A percentile compares a stretch with the other conserved stretches of the same genome.
Evolutionary conservation across 2,888 invertebrate species (phyloP).

Genomic region (Clunio marinus): DNA sequence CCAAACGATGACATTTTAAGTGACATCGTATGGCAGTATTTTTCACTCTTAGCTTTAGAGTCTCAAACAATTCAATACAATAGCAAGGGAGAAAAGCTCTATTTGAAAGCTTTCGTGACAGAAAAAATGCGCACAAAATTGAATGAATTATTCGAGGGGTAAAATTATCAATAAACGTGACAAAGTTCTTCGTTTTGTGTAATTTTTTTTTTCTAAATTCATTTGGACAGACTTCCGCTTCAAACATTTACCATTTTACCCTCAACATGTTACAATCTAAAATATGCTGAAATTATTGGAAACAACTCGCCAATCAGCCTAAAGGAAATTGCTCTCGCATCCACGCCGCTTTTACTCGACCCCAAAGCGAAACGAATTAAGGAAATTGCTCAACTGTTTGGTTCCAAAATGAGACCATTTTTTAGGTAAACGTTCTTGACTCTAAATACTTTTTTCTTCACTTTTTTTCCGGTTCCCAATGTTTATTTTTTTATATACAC

Average conservation of each 20-base stretch:
- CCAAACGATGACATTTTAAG: not conserved
- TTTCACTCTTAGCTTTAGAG: constrained; percentile 2
- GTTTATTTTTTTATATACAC: not conserved
- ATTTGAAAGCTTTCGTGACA: constrained; percentile 8
- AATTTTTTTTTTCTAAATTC: not conserved
- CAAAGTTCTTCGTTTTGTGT: not conserved
- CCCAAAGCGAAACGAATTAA: constrained; percentile 12
- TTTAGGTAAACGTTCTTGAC: not conserved
- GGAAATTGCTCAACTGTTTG: constrained; percentile 6
- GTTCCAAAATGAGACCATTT: not conserved
- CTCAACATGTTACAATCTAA: constrained; percentile 13
- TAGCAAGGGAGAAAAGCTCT: not conserved
- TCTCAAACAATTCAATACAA: not conserved
- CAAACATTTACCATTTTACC: not conserved
- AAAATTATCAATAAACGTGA: not conserved
- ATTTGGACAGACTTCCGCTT: constrained; percentile 16
- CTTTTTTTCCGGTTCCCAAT: not conserved
- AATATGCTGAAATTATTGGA: constrained; percentile 27
- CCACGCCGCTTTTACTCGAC: constrained; percentile 14
- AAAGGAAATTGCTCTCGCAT: not conserved
- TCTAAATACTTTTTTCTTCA: not conserved
- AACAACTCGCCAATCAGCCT: not conserved
- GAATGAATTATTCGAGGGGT: constrained; percentile 24
- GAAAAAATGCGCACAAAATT: not conserved
- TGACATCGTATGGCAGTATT: constrained; percentile 24